Evolutionary conservation across 1,140 invertebrate species (phyloP), one percentile per base, ranked within the genome.

Genomic region (Hormaphis cornu): DNA sequence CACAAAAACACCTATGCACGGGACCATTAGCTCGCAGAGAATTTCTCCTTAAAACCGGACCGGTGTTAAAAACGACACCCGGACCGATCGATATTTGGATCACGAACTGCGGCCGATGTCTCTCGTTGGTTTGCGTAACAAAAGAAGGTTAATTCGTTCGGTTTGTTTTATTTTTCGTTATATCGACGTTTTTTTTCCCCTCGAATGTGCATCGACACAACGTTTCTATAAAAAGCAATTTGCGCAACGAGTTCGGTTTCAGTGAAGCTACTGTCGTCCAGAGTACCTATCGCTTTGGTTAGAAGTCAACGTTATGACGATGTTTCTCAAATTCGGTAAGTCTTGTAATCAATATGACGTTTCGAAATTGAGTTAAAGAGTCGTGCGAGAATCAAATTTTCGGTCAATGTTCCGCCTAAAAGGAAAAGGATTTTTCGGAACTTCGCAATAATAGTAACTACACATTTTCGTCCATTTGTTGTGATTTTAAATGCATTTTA

Each of bases 1-100:
- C 30, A 22, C 12, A 10, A 56, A 56, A 56, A 30, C 30, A 35
- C 18, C 10, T 53, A 18, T 24, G 48, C 7, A 20, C 6, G 20
- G 48, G 6, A 7, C 6, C 7, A 28, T 14, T 10, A 1, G 20
- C 53, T n/a, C n/a, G n/a, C n/a, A n/a, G n/a, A n/a, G 6, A 16
- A 48, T 63, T 63, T 63, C 59, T 46, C 59, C 12, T 46, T 24
- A 63, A 48, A 63, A 63, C 59, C 59, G 28, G 59, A 63, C 42
- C 9, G 14, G 18, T 30, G 59, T 63, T 18, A 63, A 63, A 63
- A 48, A 48, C 9, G n/a, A 28, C 58, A 48, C 28, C 44, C 28
- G 18, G 26, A n/a, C n/a, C n/a, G 20, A 16, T 16, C n/a, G 26
- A 63, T 35, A 63, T 48, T 63, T 63, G 18, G 59, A 63, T 63